Base-by-base conservation (phyloP, 2,113 vertebrate species). In the Forbesichthys agassizii region DNA sequence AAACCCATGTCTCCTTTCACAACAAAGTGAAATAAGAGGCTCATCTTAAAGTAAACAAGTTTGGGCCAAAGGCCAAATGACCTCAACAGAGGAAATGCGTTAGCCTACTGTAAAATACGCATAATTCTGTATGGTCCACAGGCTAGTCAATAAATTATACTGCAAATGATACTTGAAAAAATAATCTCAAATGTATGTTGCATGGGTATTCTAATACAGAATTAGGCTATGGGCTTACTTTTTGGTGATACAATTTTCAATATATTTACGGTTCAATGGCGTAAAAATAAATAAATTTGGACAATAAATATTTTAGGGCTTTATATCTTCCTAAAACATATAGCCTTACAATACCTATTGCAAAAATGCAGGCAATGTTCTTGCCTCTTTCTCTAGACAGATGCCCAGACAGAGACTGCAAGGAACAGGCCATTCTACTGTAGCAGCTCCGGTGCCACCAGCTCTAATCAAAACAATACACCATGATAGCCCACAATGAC, bases 391-490 rank as follows among this genome's bases (percentile, higher is more conserved):
- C 73, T 74, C 80, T 58, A 88, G 89, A 91, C 90, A 85, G 83
- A 88, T 75, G 86, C 84, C 83, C 86, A 88, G 88, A 89, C 85
- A 88, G 85, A 85, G 83, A 82, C 75, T 85, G 86, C 88, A 91
- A 86, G 83, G 78, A 81, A 76, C 77, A 82, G 79, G 88, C 84
- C 86, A 84, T 59, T 75, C 79, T 81, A 16, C 16, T 16, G 16
- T 16, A 78, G 61, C 73, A 79, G 80, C 74, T 64, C 56, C 68
- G 12, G 71, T 85, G 79, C 79, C 78, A 81, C 47, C 75, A 75
- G 76, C 82, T 79, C 76, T 62, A 36, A 85, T 84, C 82, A 88
- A 81, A 90, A 92, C 88, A 85, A 87, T 80, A 83, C 74, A 78
- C 68, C 79, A 81, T 12, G 9, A 12, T 9, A 12, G 33, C 18